phyloP scores from a whole-genome alignment of 2,888 invertebrate species.

The Galeopsomyia nigrocyanea region DNA sequence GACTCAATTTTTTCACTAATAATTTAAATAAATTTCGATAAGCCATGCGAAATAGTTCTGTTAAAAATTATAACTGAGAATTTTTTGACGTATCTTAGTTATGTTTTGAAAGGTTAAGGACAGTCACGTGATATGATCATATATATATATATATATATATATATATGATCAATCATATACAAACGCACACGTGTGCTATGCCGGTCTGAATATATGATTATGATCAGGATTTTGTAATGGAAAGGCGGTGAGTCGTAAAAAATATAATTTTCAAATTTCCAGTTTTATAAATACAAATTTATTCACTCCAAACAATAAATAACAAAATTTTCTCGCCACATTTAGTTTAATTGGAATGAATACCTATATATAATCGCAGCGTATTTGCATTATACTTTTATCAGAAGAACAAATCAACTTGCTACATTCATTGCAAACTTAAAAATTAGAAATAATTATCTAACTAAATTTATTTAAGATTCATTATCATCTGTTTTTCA shows the following conservation, averaged over 20 bases:
- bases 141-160: neutral
- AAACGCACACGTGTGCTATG: too few species aligned
- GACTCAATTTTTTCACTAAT: constrained; percentile 33
- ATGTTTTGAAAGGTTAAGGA: constrained; percentile 24
- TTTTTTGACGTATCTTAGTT: constrained; percentile 16
- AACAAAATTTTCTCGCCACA: constrained; percentile 51
- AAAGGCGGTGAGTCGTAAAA: too few species aligned
- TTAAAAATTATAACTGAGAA: constrained; percentile 17
- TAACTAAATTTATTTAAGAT: constrained; percentile 37
- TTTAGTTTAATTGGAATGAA: constrained; percentile 53
- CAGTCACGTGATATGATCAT: constrained; percentile 21
- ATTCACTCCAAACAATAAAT: constrained; percentile 58
- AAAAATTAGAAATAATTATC: constrained; percentile 35
- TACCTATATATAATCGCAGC: constrained; percentile 41
- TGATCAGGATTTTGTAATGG: too few species aligned
- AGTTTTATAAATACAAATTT: constrained; percentile 53
- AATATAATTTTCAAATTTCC: constrained; percentile 34
- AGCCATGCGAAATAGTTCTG: constrained; percentile 18
- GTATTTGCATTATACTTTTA: constrained; percentile 25
- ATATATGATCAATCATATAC: too few species aligned
- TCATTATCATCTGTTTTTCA: constrained; percentile 22
- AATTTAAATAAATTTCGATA: constrained; percentile 34
- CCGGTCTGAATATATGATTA: too few species aligned
- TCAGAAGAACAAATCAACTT: constrained; percentile 32
- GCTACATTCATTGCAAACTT: constrained; percentile 37